phyloP scores from a whole-genome alignment of 2,888 invertebrate species.

The Eumacrocentrus americanus region DNA sequence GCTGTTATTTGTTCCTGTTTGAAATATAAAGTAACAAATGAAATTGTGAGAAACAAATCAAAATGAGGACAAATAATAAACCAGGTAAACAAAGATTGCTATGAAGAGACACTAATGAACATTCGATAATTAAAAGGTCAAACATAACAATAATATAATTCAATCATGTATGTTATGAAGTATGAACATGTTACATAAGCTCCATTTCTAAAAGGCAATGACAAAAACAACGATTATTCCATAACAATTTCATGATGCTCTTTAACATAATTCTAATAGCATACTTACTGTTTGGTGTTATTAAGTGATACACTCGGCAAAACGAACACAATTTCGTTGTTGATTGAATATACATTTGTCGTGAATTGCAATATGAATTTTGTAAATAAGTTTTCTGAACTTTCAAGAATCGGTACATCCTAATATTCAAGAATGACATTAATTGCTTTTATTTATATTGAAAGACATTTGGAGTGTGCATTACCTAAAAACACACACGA shows the following conservation, averaged over 20 bases:
- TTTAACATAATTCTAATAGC: constrained; percentile 22
- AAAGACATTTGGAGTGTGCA: too few species aligned
- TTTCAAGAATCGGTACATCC: constrained; percentile 47
- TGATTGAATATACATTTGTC: constrained; percentile 31
- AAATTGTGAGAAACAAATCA: neutral
- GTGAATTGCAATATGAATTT: constrained; percentile 33
- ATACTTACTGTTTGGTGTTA: constrained; percentile 41
- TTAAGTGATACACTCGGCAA: constrained; percentile 46
- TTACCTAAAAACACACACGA: too few species aligned
- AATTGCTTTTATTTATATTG: neutral
- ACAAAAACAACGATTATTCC: constrained; percentile 2
- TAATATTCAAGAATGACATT: constrained; percentile 18
- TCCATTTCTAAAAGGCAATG: too few species aligned
- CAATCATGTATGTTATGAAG: too few species aligned
- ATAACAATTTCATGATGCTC: constrained; percentile 3
- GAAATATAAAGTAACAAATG: constrained; percentile 19
- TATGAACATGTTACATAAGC: too few species aligned
- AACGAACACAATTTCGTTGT: constrained; percentile 43
- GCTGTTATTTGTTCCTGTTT: constrained; percentile 34
- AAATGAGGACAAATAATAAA: constrained; percentile 9
- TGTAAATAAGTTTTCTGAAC: constrained; percentile 31
- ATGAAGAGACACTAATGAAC: too few species aligned
- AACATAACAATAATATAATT: too few species aligned
- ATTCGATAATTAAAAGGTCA: too few species aligned
- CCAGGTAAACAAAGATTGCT: too few species aligned